Evolutionary conservation across 2,797 vertebrate genomes (phyloP).

Genomic region (Pseudochaenichthys georgianus): DNA sequence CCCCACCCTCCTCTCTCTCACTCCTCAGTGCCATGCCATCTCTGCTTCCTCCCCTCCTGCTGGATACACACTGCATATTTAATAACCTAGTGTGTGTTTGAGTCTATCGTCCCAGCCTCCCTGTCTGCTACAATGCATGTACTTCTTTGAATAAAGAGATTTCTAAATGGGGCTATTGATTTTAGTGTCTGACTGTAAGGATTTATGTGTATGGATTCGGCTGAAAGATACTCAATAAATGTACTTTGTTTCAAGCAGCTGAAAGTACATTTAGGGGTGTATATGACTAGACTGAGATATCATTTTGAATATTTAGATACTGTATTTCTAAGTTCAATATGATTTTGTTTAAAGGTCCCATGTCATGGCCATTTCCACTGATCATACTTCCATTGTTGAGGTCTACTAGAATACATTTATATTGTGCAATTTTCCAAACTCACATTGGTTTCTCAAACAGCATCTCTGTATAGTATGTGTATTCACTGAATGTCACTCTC

Average conservation of each 20-base stretch:
- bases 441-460: no score
- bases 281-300: no score
- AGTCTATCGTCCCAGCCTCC: constrained; percentile 35
- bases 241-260: constrained; percentile 10
- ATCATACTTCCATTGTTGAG: no score
- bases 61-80: constrained; percentile 60
- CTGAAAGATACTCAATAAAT: constrained; percentile 7
- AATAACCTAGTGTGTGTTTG: constrained; percentile 46
- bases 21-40: constrained; percentile 14
- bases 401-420: no score
- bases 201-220: constrained; percentile 19
- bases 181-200: constrained; percentile 33
- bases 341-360: no score
- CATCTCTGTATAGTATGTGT: no score
- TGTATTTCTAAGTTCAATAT: no score
- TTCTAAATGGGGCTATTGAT: constrained; percentile 51
- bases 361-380: no score
- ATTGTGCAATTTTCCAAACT: no score
- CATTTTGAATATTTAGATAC: no score
- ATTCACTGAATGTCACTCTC: no score
- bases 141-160: constrained; percentile 52
- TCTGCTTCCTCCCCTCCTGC: constrained; percentile 2
- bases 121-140: constrained; percentile 32
- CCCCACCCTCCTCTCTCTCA: background rate
- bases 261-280: background rate